Evolutionary conservation across 2,797 vertebrate species (phyloP).

Genomic region (Ctenopoma multispine): DNA sequence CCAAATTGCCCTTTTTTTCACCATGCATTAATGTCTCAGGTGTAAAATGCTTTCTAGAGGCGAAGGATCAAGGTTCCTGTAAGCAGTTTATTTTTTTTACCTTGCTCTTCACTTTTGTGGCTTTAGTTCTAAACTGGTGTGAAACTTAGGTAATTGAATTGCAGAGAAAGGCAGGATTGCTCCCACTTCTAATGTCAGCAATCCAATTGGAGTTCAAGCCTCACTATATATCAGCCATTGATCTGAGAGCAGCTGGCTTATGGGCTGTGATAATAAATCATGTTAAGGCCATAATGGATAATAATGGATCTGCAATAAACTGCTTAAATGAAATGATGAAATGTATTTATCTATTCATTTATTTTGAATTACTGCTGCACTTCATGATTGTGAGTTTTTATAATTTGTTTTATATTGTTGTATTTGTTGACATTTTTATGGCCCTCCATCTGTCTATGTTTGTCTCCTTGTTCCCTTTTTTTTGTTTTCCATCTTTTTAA

Average conservation of each 20-base stretch:
- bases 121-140: conserved; percentile 64
- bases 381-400: conserved; percentile 5
- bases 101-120: conserved; percentile 52
- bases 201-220: conserved; percentile 73
- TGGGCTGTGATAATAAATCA: conserved; percentile 58
- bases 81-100: conserved; percentile 39
- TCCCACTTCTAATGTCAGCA: conserved; percentile 72
- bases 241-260: conserved; percentile 70
- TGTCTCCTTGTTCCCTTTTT: background rate
- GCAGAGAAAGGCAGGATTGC: conserved; percentile 69
- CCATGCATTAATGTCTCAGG: conserved; percentile 51
- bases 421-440: background rate
- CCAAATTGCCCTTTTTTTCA: conserved; percentile 45
- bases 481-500: conserved; percentile 60
- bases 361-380: conserved; percentile 24
- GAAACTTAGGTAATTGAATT: conserved; percentile 78
- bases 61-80: conserved; percentile 52
- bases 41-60: conserved; percentile 52
- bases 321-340: conserved; percentile 55
- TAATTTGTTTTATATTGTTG: conserved; percentile 27
- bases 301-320: conserved; percentile 48
- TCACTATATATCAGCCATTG: conserved; percentile 73
- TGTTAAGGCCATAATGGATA: conserved; percentile 56
- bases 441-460: background rate
- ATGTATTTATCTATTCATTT: conserved; percentile 49